Percentiles rank a stretch among this genome's conserved stretches.
Conservation (phyloP, 2,797 vertebrate species). For the Carduelis carduelis region DNA sequence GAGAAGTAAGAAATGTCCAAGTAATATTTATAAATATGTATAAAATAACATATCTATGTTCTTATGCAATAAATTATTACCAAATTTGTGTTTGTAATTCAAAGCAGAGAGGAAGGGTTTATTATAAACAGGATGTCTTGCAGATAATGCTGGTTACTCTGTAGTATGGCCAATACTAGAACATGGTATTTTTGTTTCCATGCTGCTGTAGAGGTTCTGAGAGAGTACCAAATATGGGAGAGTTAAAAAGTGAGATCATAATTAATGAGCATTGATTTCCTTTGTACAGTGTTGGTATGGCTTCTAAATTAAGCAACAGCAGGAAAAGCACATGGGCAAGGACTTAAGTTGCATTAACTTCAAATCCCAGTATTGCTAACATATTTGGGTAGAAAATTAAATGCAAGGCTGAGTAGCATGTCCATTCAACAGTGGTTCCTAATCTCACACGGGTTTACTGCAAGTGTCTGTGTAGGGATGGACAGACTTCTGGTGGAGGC, state of each 20-base stretch:
- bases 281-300: slow-evolving; percentile 17
- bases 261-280: slow-evolving; percentile 50
- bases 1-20: neutral
- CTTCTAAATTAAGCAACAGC: slow-evolving; percentile 31
- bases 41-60: neutral
- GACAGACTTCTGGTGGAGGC: neutral
- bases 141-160: neutral
- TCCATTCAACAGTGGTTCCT: neutral
- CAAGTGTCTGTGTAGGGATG: neutral
- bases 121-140: neutral
- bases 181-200: neutral
- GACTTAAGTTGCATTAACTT: slow-evolving; percentile 24
- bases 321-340: neutral
- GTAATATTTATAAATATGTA: neutral
- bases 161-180: neutral
- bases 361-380: neutral
- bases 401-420: neutral
- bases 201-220: neutral
- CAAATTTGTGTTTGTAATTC: neutral
- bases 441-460: neutral
- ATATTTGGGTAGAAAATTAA: neutral
- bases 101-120: neutral
- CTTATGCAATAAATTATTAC: neutral
- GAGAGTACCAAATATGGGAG: neutral
- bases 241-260: slow-evolving; percentile 27